Conservation (phyloP, 1,140 invertebrate species). For the Drosophila pseudoobscura region DNA sequence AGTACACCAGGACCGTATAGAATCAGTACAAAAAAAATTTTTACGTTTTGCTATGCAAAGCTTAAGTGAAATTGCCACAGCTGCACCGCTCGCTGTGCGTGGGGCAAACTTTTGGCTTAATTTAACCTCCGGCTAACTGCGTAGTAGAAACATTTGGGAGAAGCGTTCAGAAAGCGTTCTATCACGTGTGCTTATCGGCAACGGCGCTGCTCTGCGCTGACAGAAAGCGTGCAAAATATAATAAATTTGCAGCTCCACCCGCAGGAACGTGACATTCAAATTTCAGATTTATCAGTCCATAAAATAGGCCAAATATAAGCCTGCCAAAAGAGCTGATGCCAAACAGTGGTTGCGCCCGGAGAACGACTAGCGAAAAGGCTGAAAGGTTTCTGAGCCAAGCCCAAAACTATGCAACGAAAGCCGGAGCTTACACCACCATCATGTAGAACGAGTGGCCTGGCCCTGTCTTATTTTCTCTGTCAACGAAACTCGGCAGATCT, state of each 20-base stretch:
- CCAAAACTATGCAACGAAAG: slow-evolving; percentile 35
- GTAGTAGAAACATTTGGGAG: slow-evolving; percentile 39
- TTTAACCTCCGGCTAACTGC: slow-evolving; percentile 42
- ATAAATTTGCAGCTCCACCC: slow-evolving; percentile 33
- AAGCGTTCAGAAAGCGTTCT: slow-evolving; percentile 14
- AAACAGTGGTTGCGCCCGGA: slow-evolving; percentile 8
- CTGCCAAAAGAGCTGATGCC: not conserved
- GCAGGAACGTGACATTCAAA: slow-evolving; percentile 31
- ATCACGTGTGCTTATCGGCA: slow-evolving; percentile 60
- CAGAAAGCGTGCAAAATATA: slow-evolving; percentile 57
- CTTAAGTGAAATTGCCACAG: slow-evolving; percentile 35
- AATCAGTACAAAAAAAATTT: too few relatives aligned
- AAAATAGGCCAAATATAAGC: not conserved
- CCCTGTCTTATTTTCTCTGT: too few relatives aligned
- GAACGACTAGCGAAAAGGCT: too few relatives aligned
- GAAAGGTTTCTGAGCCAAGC: slow-evolving; percentile 22
- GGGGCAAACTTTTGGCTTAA: slow-evolving; percentile 28
- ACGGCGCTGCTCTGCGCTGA: slow-evolving; percentile 13
- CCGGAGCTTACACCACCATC: too few relatives aligned
- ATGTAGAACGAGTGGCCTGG: too few relatives aligned
- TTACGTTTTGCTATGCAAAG: too few relatives aligned
- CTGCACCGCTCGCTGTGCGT: slow-evolving; percentile 26
- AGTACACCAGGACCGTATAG: too few relatives aligned
- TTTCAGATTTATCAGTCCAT: slow-evolving; percentile 28
- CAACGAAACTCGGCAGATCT: too few relatives aligned